Percentiles rank a stretch among this genome's conserved stretches.
These are phyloP conservation scores for Catharus bicknelli DNA, from an alignment of 2,113 vertebrate genomes.

Conservation along the genomic window DNA sequence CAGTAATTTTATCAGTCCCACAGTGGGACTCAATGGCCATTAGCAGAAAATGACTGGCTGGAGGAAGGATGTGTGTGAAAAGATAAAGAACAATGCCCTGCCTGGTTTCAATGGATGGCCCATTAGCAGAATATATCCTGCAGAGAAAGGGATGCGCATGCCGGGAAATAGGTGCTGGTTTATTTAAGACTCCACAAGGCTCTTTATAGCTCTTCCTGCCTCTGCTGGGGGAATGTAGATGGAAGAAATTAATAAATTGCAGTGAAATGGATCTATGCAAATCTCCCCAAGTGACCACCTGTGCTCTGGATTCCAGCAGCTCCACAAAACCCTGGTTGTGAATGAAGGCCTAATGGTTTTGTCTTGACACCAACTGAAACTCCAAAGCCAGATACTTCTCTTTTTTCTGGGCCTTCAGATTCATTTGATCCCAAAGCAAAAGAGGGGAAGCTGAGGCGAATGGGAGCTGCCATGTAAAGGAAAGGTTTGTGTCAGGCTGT, in stretches of 20 bases:
- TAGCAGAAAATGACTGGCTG: no score
- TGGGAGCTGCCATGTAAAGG: neutral
- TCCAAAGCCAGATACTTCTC: neutral
- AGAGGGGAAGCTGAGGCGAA: neutral
- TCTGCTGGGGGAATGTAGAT: neutral
- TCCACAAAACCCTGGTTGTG: neutral
- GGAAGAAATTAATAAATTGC: neutral
- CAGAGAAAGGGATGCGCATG: neutral
- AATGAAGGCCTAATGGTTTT: neutral
- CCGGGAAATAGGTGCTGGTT: neutral
- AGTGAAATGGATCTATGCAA: neutral
- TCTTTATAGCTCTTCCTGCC: neutral
- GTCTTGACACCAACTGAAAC: neutral
- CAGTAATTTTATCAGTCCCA: no score
- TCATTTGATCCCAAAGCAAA: neutral
- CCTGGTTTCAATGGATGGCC: no score
- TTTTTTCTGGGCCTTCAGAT: neutral
- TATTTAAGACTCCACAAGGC: fast-evolving
- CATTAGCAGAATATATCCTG: no score
- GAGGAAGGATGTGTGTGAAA: no score
- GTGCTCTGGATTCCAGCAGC: neutral
- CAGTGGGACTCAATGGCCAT: no score
- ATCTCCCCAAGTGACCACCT: neutral
- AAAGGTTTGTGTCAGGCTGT: neutral
- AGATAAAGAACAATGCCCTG: no score